Evolutionary conservation across 2,113 vertebrate species (phyloP), one percentile per base, ranked within the genome.

Genomic region (Hyla sarda): DNA sequence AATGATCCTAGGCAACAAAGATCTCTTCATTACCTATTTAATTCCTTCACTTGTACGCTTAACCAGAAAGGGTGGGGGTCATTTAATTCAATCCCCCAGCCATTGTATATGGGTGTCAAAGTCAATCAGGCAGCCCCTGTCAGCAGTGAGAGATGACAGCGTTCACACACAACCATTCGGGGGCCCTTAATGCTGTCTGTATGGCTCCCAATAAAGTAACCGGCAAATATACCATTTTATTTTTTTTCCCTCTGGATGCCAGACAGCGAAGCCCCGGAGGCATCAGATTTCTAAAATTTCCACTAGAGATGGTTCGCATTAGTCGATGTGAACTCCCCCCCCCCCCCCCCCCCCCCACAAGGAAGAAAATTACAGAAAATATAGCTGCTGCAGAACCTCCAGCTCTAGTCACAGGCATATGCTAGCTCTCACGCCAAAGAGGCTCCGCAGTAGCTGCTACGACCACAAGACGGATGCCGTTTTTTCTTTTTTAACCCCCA

Each of bases 51-150:
- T 10, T 47, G 78, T 45, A 60, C 41, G 76, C 58, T 67, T 48
- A 82, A 67, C 41, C 10, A 48, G 45, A 50, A 30, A 1, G 45
- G 65, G 77, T 0, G 32, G 23, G 83, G 73, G 8, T 58, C 45
- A 67, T 65, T 50, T 45, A 62, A 84, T 76, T 62, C 37, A 84
- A 41, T 76, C 54, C 37, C 17, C n/a, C 73, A 37, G 37, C 28
- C 28, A 77, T 75, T 50, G 72, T 60, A 65, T 72, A 77, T 52
- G 41, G 73, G 56, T 84, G 83, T 84, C 83, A 77, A 14, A 65
- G 83, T 67, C 56, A 77, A 65, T 77, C 73, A 67, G 23, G 73
- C 37, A 34, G 58, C 19, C 56, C 25, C 19, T 81, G 78, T 81
- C 78, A 80, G 77, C 34, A 21, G 78, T 25, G 37, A 34, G 41